These are phyloP conservation scores for Zosterops pallidus DNA, from an alignment of 2,113 vertebrate genomes.

Conservation along the genomic window DNA sequence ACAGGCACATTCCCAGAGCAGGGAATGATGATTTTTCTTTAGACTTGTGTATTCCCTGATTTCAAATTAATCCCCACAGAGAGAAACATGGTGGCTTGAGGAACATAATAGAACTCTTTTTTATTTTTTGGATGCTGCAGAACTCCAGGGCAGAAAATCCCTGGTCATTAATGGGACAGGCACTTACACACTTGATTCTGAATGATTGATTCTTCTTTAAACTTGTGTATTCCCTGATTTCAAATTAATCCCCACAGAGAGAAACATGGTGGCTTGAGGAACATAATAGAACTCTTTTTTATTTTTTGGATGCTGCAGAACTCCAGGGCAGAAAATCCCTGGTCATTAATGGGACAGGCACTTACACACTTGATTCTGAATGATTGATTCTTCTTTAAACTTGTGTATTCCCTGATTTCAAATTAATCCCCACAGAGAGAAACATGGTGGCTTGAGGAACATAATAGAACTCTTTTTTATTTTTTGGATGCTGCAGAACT, in stretches of 20 bases:
- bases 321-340: too few species aligned
- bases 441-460: too few species aligned
- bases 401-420: too few species aligned
- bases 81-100: neutral
- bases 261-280: neutral
- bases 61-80: neutral
- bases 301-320: neutral
- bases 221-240: neutral
- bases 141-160: neutral
- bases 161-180: neutral
- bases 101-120: neutral
- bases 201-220: too few species aligned
- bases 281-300: neutral
- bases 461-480: too few species aligned
- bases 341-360: neutral
- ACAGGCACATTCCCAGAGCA: too few species aligned
- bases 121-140: too few species aligned
- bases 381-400: too few species aligned
- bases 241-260: neutral
- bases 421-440: too few species aligned
- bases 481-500: too few species aligned
- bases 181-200: neutral
- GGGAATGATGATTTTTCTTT: neutral
- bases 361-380: too few species aligned
- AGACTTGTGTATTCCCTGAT: neutral